Conservation (phyloP, 2,113 vertebrate species). For the Shinisaurus crocodilurus region DNA sequence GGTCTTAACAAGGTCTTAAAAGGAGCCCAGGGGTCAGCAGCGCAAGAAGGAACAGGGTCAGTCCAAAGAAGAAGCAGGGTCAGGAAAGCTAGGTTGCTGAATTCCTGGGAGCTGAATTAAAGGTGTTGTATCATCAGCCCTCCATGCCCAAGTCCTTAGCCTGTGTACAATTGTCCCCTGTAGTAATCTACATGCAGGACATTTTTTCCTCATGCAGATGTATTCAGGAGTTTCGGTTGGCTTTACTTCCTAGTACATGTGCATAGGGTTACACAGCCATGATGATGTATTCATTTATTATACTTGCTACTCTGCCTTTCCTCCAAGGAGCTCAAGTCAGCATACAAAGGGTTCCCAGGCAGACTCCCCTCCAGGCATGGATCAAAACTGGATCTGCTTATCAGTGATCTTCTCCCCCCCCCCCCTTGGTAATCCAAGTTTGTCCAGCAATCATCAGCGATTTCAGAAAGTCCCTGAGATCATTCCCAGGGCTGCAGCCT, state of each 20-base stretch:
- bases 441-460: background rate
- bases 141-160: too few species aligned
- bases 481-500: background rate
- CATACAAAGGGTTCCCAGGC: background rate
- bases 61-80: too few species aligned
- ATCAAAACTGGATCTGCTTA: background rate
- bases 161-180: too few species aligned
- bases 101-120: too few species aligned
- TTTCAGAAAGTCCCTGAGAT: conserved; percentile 17
- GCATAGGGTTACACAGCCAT: background rate
- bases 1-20: too few species aligned
- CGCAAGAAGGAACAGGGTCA: too few species aligned
- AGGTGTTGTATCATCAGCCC: too few species aligned
- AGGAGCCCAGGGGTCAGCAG: too few species aligned
- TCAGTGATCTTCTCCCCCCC: background rate
- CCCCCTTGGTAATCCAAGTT: conserved; percentile 22
- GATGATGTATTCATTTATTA: background rate
- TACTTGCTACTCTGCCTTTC: background rate
- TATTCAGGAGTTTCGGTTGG: background rate
- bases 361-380: background rate
- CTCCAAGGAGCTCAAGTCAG: background rate
- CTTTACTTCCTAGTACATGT: background rate
- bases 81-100: too few species aligned
- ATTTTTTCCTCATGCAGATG: too few species aligned
- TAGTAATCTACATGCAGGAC: too few species aligned